Conservation (phyloP, 2,888 invertebrate species). For the Muscina levida region DNA sequence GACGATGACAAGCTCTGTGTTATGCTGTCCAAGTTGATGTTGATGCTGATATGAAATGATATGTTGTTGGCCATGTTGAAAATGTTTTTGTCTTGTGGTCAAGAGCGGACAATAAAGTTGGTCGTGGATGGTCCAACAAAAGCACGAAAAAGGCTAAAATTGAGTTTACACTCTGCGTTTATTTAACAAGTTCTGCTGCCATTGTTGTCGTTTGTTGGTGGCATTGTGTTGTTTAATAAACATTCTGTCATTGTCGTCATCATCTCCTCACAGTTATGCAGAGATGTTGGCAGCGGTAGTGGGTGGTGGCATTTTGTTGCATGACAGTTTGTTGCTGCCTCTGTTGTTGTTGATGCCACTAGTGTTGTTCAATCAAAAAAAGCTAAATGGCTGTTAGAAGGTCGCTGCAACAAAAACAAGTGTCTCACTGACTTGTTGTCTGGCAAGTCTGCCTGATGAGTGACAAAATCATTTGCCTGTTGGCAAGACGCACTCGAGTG, state of each 20-base stretch:
- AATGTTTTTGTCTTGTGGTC: slow-evolving; percentile 60
- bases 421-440: slow-evolving; percentile 42
- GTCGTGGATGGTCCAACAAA: slow-evolving; percentile 27
- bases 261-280: slow-evolving; percentile 5
- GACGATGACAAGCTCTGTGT: slow-evolving; percentile 24
- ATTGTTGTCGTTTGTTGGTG: slow-evolving; percentile 42
- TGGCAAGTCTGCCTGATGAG: slow-evolving; percentile 44
- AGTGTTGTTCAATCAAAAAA: slow-evolving; percentile 50
- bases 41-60: slow-evolving; percentile 59
- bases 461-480: slow-evolving; percentile 65
- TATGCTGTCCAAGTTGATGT: slow-evolving; percentile 15
- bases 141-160: slow-evolving; percentile 52
- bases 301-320: slow-evolving; percentile 28
- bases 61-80: slow-evolving; percentile 62
- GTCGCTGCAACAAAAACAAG: slow-evolving; percentile 43
- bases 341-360: slow-evolving; percentile 8
- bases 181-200: slow-evolving; percentile 47
- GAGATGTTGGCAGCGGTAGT: slow-evolving; percentile 35
- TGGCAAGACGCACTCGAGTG: slow-evolving; percentile 62
- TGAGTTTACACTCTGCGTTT: slow-evolving; percentile 64
- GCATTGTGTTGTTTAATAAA: slow-evolving; percentile 60
- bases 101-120: slow-evolving; percentile 19
- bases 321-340: slow-evolving; percentile 17
- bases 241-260: slow-evolving; percentile 63
- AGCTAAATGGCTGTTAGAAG: slow-evolving; percentile 62